Evolutionary conservation across 1,140 invertebrate genomes (phyloP), one percentile per base, ranked within the genome.

Genomic region (Drosophila leontia): DNA sequence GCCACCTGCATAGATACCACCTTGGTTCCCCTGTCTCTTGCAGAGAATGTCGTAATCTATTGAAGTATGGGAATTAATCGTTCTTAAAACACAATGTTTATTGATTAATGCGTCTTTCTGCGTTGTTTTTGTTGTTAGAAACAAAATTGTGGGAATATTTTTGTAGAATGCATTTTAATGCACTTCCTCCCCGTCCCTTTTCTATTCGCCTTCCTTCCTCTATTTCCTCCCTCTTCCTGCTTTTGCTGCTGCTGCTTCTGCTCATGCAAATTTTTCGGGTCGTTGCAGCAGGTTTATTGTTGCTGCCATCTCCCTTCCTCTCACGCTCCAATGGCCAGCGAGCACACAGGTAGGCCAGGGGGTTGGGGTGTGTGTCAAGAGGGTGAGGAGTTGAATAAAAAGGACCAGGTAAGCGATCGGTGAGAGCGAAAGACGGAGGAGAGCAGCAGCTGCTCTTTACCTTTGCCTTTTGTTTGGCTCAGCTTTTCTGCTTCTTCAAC

Each of bases 391-490:
- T 35, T 23, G 44, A 19, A 68, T 32, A 45, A 11, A 45, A 65
- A 42, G 67, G 67, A 70, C 67, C 67, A 70, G 67, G 67, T 70
- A 69, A 63, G 51, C 71, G 72, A 78, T 68, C 62, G 35, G 13
- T 34, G 51, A 77, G 62, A 72, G 35, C 53, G 8, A 37, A 19
- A 55, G 34, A 55, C 45, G 59, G 19, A 17, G 44, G 13, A 56
- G 35, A 62, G 37, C 70, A 68, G 60, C 74, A 53, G 71, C 74
- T 76, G 70, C 44, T 56, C 37, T 45, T 65, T 26, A 37, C 50
- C 26, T 67, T 63, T 63, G 34, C 63, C 63, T 68, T 70, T 70
- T 67, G 74, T 77, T 77, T 76, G 62, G 74, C 63, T 57, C 61
- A 26, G 50, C 50, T 78, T 77, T 74, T 63, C 51, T 78, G 42